Evolutionary conservation across 2,113 vertebrate species (phyloP).

Genomic region (Perccottus glenii): DNA sequence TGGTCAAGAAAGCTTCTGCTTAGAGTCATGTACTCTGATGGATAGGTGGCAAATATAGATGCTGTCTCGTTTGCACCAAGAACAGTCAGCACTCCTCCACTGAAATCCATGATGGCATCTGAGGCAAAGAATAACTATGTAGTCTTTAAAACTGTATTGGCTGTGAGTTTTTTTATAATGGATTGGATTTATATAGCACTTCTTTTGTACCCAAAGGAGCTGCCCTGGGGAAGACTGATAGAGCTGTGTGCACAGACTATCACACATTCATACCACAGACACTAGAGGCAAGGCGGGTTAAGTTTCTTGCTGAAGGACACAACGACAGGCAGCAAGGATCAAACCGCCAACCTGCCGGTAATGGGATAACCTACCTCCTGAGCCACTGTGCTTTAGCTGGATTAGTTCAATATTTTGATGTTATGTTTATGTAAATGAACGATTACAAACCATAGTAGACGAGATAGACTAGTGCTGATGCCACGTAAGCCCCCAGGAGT

Average conservation of each 20-base stretch:
- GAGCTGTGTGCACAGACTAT: too few species aligned
- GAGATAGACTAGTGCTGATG: conserved; percentile 76
- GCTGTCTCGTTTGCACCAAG: conserved; percentile 83
- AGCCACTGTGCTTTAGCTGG: too few species aligned
- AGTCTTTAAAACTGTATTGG: not conserved
- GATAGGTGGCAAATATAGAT: conserved; percentile 88
- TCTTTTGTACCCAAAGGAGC: too few species aligned
- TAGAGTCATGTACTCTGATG: conserved; percentile 71
- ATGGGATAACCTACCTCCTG: too few species aligned
- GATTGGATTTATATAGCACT: too few species aligned
- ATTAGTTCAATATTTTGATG: not conserved
- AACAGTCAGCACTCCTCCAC: conserved; percentile 78
- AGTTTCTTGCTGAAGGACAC: too few species aligned
- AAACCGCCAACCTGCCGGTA: too few species aligned
- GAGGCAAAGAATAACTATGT: conserved; percentile 2
- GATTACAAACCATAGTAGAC: conserved; percentile 83
- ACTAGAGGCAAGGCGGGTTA: too few species aligned
- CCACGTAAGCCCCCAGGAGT: conserved; percentile 79
- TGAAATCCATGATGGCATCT: conserved; percentile 82
- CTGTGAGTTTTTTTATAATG: too few species aligned
- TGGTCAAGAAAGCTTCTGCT: conserved; percentile 83
- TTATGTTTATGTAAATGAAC: not conserved
- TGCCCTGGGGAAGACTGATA: too few species aligned
- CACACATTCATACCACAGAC: too few species aligned
- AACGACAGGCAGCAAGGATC: too few species aligned